A percentile compares a stretch with the other conserved stretches of the same genome.
These are phyloP conservation scores for Araneus ventricosus DNA, from an alignment of 1,140 invertebrate genomes.

Conservation along the genomic window DNA sequence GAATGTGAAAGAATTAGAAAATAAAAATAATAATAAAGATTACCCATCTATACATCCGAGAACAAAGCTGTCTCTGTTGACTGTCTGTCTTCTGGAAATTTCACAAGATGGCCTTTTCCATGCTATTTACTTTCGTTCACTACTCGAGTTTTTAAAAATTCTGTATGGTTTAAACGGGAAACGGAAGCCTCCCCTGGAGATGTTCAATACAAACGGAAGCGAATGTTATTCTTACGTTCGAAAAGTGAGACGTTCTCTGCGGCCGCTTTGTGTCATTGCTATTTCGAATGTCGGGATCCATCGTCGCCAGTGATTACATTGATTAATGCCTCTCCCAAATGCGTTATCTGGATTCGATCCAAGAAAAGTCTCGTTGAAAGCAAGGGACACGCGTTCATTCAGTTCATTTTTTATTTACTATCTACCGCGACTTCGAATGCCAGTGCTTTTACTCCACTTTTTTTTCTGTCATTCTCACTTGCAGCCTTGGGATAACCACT, in stretches of 20 bases:
- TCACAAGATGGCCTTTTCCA: background rate
- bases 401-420: background rate
- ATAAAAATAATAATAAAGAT: no score
- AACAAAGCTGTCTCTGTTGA: background rate
- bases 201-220: background rate
- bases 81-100: no score
- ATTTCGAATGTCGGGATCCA: background rate
- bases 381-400: background rate
- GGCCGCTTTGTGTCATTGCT: background rate
- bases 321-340: background rate
- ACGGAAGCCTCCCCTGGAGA: background rate
- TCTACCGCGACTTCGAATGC: background rate
- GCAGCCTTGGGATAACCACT: background rate
- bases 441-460: background rate
- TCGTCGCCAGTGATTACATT: constrained; percentile 10
- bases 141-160: background rate
- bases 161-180: background rate
- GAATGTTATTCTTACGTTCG: background rate
- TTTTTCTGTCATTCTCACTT: background rate
- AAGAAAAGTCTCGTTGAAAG: background rate
- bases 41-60: background rate
- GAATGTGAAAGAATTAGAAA: no score
- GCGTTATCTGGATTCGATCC: background rate
- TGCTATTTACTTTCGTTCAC: background rate
- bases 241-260: background rate